Evolutionary conservation across 2,797 vertebrate genomes (phyloP), one percentile per base, ranked within the genome.

Genomic region (Alectoris magna): DNA sequence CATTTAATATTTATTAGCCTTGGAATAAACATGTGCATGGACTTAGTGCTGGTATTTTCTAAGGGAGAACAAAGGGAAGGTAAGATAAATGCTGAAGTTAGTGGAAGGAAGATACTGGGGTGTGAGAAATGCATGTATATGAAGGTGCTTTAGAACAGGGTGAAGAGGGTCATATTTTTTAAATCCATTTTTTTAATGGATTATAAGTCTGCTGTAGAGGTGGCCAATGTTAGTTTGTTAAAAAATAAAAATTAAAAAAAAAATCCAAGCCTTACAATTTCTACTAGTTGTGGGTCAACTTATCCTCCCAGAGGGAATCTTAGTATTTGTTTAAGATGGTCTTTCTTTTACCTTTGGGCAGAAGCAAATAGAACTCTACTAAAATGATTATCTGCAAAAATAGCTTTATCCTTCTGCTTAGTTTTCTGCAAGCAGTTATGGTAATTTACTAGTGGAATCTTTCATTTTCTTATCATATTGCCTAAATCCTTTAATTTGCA

Each of bases 341-440:
- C 62, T 83, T 11, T 59, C 27, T 41, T 67, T 53, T 89, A 31
- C 11, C 14, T 82, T 72, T 82, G 46, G 8, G 11, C 77, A 46
- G 49, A 76, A 90, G 69, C 34, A 74, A 66, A 31, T 23, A 74
- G 44, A 79, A n/a, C 58, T 87, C 71, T 82, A 26, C 21, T 87
- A 64, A 90, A 95, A 41, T 29, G 17, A 39, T 44, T 48, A 7
- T 90, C 86, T 88, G 53, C 31, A 88, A 84, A 87, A 96, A 62
- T 39, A 64, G 18, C 60, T 79, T 73, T 73, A 55, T 70, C 38
- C 17, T 24, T 27, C 51, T 71, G 26, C 64, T 36, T 49, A 43
- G 34, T 22, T 73, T 94, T 88, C 62, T 70, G 38, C 44, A 62
- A 91, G n/a, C 41, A 76, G 48, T 69, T 81, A 4, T 18, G 56